Conservation (phyloP, 2,888 invertebrate genomes). For the Phengaris arion region DNA sequence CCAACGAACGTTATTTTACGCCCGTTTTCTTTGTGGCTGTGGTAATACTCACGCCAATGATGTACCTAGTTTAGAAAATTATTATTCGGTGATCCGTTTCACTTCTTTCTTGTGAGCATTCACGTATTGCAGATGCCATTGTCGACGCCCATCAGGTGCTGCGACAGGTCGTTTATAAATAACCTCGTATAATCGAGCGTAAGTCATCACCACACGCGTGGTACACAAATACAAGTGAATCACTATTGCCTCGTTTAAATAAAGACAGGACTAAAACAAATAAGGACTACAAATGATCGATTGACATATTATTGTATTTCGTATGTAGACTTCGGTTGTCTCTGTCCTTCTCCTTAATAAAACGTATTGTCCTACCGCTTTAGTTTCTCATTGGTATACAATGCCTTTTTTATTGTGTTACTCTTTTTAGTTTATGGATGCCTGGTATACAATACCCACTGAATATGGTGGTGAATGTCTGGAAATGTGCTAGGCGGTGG, state of each 20-base stretch:
- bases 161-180: not conserved
- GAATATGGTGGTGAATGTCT: not conserved
- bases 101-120: not conserved
- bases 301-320: too few species aligned
- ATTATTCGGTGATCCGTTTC: not conserved
- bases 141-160: not conserved
- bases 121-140: not conserved
- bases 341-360: not conserved
- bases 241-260: not conserved
- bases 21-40: too few species aligned
- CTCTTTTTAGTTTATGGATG: not conserved
- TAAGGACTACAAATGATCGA: too few species aligned
- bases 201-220: constrained; percentile 3
- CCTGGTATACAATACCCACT: not conserved
- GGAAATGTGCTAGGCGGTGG: not conserved
- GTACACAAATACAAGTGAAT: not conserved
- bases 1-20: too few species aligned
- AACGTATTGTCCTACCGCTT: too few species aligned
- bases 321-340: not conserved
- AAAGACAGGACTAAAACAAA: too few species aligned
- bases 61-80: too few species aligned
- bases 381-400: too few species aligned
- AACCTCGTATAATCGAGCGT: not conserved
- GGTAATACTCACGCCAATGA: too few species aligned
- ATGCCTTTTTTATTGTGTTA: not conserved